Base-by-base conservation (phyloP, 2,797 vertebrate genomes). In the Macropus fuliginosus region DNA sequence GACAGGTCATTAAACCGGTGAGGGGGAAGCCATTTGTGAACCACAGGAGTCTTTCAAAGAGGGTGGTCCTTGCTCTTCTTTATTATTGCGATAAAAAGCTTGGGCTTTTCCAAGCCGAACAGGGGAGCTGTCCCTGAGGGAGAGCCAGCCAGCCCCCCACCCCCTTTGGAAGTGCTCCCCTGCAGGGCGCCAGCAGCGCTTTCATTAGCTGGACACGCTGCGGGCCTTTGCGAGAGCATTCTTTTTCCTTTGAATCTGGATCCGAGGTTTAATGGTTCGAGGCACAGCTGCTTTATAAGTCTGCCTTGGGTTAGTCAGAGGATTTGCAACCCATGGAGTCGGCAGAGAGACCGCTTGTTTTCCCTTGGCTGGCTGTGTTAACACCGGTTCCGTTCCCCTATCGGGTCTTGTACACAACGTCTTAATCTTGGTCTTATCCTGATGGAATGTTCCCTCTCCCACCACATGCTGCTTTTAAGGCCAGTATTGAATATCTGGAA, bases 381-480 rank as follows among this genome's bases (percentile, higher is more conserved):
- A 87, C 50, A 50, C 90, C 91, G 74, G 59, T 91, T 95, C 92
- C 40, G 34, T 56, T 96, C 74, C 62, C 90, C 97, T 74, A n/a
- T 96, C 95, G 40, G 81, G n/a, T 21, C 92, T 89, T 91, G 90
- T 91, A 55, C 31, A 91, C 95, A 56, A 21, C 1, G 40, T 96
- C 96, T 98, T 96, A 97, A 98, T 97, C 97, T 97, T 92, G 40
- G 92, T 57, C 59, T 59, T 54, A 81, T 93, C 95, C 90, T 92
- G 94, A 52, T 94, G 94, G 94, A 97, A 97, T 95, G 95, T 94
- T 95, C 92, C 52, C 29, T 91, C 87, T 96, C 95, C 96, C 91
- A 59, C 91, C n/a, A 94, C 40, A 24, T 55, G 87, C 89, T 91
- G 91, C 95, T 56, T 96, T 96, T 94, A 91, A 34, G 92, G 50